Conservation (phyloP, 2,888 invertebrate genomes). For the Macrophya alboannulata region DNA sequence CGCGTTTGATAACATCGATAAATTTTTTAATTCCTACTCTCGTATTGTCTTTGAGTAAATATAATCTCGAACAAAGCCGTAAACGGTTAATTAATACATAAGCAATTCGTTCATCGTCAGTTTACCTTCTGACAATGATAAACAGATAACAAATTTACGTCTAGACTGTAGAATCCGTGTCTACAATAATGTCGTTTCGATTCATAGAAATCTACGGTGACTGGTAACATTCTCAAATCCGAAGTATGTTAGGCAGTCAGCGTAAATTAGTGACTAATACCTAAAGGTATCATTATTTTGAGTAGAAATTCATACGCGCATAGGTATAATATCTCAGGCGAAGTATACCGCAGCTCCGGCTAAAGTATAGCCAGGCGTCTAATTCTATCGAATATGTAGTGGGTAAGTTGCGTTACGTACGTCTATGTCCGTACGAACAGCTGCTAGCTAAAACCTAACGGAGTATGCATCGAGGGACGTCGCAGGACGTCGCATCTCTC, state of each 20-base stretch:
- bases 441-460: slow-evolving; percentile 13
- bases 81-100: neutral
- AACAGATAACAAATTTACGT: neutral
- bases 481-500: too few species aligned
- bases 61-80: neutral
- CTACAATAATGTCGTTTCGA: too few species aligned
- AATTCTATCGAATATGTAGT: neutral
- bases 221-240: too few species aligned
- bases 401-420: neutral
- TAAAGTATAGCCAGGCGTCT: neutral
- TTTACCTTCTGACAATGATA: neutral
- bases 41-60: neutral
- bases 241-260: neutral
- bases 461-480: slow-evolving; percentile 7
- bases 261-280: neutral
- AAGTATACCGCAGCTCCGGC: too few species aligned
- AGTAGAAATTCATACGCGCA: neutral
- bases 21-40: neutral
- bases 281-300: neutral
- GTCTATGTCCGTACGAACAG: neutral
- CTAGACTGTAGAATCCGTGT: neutral
- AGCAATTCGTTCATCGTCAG: neutral
- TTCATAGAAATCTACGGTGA: too few species aligned
- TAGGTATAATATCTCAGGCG: too few species aligned
- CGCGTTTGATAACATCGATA: neutral